Evolutionary conservation across 2,797 vertebrate genomes (phyloP).

Genomic region (Mus minutoides): DNA sequence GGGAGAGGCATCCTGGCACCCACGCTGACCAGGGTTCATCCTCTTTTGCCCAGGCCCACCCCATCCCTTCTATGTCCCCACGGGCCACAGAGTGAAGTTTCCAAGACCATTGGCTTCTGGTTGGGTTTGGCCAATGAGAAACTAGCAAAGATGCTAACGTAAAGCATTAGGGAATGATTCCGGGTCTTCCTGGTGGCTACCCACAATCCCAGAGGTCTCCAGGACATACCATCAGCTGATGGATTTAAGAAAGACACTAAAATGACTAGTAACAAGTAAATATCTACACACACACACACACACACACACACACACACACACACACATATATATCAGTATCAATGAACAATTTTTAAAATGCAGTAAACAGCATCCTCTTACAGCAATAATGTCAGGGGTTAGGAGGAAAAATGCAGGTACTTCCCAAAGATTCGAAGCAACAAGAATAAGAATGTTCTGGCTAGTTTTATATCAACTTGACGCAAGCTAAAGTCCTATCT

Average conservation of each 20-base stretch:
- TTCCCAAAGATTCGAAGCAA: not conserved
- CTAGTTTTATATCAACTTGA: not conserved
- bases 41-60: not conserved
- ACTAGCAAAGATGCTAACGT: not conserved
- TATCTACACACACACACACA: too few relatives aligned
- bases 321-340: not conserved
- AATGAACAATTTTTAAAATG: not conserved
- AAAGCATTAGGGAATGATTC: not conserved
- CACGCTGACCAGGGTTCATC: not conserved
- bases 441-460: not conserved
- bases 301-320: too few relatives aligned
- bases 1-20: not conserved
- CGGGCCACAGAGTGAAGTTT: not conserved
- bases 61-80: not conserved
- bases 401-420: not conserved
- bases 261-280: not conserved
- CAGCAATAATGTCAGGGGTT: not conserved
- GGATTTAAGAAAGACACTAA: not conserved
- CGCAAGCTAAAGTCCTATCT: not conserved
- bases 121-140: not conserved
- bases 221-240: not conserved
- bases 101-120: not conserved
- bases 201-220: not conserved
- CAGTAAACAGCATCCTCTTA: fast-evolving
- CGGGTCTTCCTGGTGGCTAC: not conserved